phyloP scores from a whole-genome alignment of 37 sponge, comb jelly and placozoan species.

The Oopsacas minuta region DNA sequence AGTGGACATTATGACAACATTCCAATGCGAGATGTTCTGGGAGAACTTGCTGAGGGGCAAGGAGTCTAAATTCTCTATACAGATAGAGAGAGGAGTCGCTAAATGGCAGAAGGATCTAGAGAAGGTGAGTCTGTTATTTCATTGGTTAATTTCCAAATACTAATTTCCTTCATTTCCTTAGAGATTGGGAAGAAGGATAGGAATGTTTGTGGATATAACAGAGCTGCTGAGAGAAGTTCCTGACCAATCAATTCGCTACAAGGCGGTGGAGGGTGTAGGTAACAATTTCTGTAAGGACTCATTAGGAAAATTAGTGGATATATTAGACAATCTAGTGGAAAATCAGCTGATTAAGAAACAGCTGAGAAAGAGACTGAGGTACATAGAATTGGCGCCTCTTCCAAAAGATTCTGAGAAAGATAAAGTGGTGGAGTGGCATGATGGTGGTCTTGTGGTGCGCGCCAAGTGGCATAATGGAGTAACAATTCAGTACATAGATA shows the following conservation, averaged over 20 bases:
- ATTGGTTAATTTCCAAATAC: not conserved
- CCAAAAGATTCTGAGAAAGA: not conserved
- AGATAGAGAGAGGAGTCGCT: not conserved
- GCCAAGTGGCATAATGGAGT: conserved; percentile 17
- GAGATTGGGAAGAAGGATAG: not conserved
- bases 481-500: not conserved
- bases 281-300: conserved; percentile 5
- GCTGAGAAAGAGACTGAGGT: conserved; percentile 7
- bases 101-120: conserved; percentile 2
- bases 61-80: conserved; percentile 12
- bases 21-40: conserved; percentile 14
- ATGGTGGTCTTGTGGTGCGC: not conserved
- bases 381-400: not conserved
- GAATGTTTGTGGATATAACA: not conserved
- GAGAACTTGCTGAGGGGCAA: not conserved
- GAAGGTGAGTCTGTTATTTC: not conserved
- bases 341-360: not conserved
- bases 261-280: not conserved
- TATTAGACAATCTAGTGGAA: not conserved
- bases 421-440: not conserved
- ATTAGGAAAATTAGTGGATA: not conserved
- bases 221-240: not conserved
- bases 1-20: not conserved
- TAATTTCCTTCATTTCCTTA: not conserved
- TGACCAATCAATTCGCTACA: not conserved